phyloP scores from a whole-genome alignment of 1,140 invertebrate species.

The Aphis gossypii region DNA sequence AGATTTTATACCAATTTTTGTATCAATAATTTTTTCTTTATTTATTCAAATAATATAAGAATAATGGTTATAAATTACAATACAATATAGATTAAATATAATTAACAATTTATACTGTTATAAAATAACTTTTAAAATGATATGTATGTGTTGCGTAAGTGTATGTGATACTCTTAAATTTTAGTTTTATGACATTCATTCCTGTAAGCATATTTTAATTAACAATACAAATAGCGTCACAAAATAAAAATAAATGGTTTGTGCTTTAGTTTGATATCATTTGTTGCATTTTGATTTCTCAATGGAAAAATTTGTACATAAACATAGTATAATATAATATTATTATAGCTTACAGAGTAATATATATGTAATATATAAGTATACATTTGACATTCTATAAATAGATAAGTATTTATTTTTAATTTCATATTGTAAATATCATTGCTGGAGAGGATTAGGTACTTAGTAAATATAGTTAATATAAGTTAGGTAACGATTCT shows the following conservation, averaged over 20 bases:
- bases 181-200: not conserved
- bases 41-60: conserved; percentile 41
- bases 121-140: conserved; percentile 29
- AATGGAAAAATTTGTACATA: not conserved
- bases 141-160: conserved; percentile 45
- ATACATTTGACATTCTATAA: conserved; percentile 20
- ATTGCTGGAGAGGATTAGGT: not conserved
- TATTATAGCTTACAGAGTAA: not conserved
- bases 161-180: conserved; percentile 25
- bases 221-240: not conserved
- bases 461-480: conserved; percentile 15
- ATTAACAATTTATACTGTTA: conserved; percentile 42
- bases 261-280: not conserved
- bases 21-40: not conserved
- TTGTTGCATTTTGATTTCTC: conserved; percentile 13
- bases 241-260: conserved; percentile 13
- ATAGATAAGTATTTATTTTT: not conserved
- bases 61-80: conserved; percentile 19
- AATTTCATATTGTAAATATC: not conserved
- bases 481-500: not conserved
- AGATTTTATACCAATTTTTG: not conserved
- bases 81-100: conserved; percentile 22
- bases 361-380: not conserved
- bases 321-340: conserved; percentile 12
- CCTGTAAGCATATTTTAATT: conserved; percentile 11